A percentile compares a stretch with the other conserved stretches of the same genome.
These are phyloP conservation scores for Mylabris sibirica DNA, from an alignment of 2,888 invertebrate genomes.

Conservation along the genomic window DNA sequence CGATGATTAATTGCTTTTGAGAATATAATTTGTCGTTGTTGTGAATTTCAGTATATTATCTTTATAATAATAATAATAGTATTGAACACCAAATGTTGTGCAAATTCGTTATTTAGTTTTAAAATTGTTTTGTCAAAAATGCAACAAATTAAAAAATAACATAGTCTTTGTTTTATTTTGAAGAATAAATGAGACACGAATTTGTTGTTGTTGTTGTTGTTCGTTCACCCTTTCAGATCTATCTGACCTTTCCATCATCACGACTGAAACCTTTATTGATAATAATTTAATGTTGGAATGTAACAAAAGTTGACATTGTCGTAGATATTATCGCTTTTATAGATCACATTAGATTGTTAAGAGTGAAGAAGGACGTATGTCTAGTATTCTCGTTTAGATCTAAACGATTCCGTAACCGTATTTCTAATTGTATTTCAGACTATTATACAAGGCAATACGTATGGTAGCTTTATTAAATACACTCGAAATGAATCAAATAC, in stretches of 20 bases:
- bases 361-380: constrained; percentile 7
- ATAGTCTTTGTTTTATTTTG: neutral
- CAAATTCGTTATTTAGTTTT: neutral
- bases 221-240: constrained; percentile 8
- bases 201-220: constrained; percentile 15
- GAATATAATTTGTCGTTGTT: neutral
- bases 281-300: constrained; percentile 13
- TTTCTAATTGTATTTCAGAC: neutral
- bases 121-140: neutral
- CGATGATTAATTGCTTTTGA: constrained; percentile 21
- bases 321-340: constrained; percentile 4
- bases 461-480: neutral
- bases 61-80: neutral
- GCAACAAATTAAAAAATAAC: neutral
- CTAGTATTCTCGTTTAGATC: neutral
- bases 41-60: constrained; percentile 3
- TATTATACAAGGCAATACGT: neutral
- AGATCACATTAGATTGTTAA: constrained; percentile 6
- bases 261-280: constrained; percentile 13
- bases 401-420: neutral
- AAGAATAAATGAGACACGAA: constrained; percentile 10
- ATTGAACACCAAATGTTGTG: neutral
- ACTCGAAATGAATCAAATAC: neutral
- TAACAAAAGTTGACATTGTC: constrained; percentile 8
- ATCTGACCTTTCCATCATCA: constrained; percentile 11